Conservation (phyloP, 2,888 invertebrate genomes). For the Temnothorax rugatulus region DNA sequence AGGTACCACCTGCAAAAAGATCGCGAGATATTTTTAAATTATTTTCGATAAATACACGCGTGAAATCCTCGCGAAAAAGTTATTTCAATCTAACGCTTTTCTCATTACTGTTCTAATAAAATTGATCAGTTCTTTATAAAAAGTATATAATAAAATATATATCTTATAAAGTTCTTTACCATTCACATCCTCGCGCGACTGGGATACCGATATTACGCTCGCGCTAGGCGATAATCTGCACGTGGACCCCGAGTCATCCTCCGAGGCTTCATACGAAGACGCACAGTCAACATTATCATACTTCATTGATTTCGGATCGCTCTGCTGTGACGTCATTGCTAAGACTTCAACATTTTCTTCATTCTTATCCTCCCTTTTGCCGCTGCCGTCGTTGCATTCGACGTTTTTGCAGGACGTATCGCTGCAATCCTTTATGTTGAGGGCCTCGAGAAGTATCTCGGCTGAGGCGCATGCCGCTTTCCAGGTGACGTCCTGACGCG, state of each 20-base stretch:
- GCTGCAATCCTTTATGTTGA: conserved; percentile 76
- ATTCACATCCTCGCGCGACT: conserved; percentile 66
- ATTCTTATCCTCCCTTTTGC: conserved; percentile 8
- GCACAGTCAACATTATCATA: conserved; percentile 54
- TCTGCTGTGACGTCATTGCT: not conserved
- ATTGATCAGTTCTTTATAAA: not conserved
- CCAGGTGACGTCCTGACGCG: conserved; percentile 79
- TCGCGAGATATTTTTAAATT: conserved; percentile 34
- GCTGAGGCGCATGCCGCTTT: conserved; percentile 84
- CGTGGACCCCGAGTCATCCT: conserved; percentile 79
- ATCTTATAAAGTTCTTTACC: conserved; percentile 56
- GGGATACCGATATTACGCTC: conserved; percentile 52
- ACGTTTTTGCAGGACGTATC: conserved; percentile 20
- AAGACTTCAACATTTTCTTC: not conserved
- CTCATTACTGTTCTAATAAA: conserved; percentile 2
- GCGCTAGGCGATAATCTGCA: conserved; percentile 67
- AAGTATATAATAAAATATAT: conserved; percentile 4
- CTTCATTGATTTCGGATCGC: conserved; percentile 51
- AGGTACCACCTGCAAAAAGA: conserved; percentile 47
- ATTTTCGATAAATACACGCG: not conserved
- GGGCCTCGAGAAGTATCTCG: conserved; percentile 81
- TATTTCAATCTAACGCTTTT: not conserved
- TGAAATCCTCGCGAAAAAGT: conserved; percentile 15
- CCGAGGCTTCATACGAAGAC: conserved; percentile 79
- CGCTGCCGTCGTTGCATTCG: not conserved